These are phyloP conservation scores for Chrysoperla carnea DNA, from an alignment of 1,140 invertebrate genomes.

Conservation along the genomic window DNA sequence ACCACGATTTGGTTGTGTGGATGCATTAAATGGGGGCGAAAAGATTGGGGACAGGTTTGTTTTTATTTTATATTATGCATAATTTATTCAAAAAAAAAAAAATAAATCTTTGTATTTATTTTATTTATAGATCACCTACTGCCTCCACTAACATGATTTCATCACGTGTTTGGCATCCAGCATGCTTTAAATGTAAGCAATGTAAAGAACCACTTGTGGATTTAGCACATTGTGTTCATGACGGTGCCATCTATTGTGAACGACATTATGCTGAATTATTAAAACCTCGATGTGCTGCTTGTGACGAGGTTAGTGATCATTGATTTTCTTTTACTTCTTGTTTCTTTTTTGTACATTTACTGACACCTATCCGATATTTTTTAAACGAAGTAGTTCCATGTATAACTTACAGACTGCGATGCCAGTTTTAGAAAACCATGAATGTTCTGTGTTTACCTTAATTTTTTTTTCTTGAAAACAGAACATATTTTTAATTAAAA, in stretches of 20 bases:
- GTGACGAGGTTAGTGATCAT: slow-evolving; percentile 71
- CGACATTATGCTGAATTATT: slow-evolving; percentile 85
- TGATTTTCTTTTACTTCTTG: no score
- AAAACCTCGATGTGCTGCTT: slow-evolving; percentile 80
- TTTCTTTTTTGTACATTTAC: no score
- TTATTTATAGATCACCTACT: no score
- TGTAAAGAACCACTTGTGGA: slow-evolving; percentile 82
- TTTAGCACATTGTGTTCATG: slow-evolving; percentile 78
- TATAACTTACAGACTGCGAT: no score
- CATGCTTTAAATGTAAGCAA: slow-evolving; percentile 69
- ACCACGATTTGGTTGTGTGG: background rate
- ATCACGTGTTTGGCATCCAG: slow-evolving; percentile 55
- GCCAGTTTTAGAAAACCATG: no score
- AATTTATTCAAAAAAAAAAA: background rate
- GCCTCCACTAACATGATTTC: no score
- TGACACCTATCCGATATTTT: no score
- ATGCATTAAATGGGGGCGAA: background rate
- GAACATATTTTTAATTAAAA: no score
- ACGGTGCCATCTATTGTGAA: slow-evolving; percentile 76
- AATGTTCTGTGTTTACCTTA: no score
- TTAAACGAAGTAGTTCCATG: no score
- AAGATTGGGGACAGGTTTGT: background rate
- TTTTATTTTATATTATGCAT: background rate
- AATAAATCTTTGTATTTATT: no score
- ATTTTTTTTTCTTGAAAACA: no score